Evolutionary conservation across 2,888 invertebrate species (phyloP), one percentile per base, ranked within the genome.

Genomic region (Cephus nigrinus): DNA sequence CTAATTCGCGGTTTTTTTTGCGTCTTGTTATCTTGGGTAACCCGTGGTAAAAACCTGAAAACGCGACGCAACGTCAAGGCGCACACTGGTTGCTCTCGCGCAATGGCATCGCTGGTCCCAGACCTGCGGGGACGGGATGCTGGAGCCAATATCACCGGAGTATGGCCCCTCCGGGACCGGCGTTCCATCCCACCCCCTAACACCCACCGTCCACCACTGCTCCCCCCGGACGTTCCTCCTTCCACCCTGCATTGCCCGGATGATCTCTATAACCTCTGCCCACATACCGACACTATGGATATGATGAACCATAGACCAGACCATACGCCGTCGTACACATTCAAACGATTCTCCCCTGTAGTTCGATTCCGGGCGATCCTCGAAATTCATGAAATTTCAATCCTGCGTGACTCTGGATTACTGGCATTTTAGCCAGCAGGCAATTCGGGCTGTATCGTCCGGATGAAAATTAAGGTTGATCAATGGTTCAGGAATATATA

Each of bases 121-220:
- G 31, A 73, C 74, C 86, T 82, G 80, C 83, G 82, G 84, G 82
- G 85, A 84, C 82, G 84, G 84, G 84, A 86, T 84, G 84, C 87
- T 35, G 69, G 78, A 78, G 76, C 78, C 88, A 86, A 86, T 86
- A 84, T 82, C 82, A 79, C 83, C 75, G 78, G 71, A 82, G 84
- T 85, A 88, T 87, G 87, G 84, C 84, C 85, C 88, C 86, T 81
- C 73, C 79, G 88, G 86, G 88, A 85, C 30, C 31, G 15, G 73
- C 32, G 73, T 76, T 81, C 78, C 72, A n/a, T 68, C 12, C 72
- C 72, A 23, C 55, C 55, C 55, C 55, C 76, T 32, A 68, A 31
- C 75, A 33, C 75, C 23, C 75, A 23, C 69, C 5, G 23, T 23
- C 23, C 55, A 23, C 33, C 75, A 15, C 55, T 12, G 3, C 75